Evolutionary conservation across 2,797 vertebrate species (phyloP).

Genomic region (Intellagama lesueurii): DNA sequence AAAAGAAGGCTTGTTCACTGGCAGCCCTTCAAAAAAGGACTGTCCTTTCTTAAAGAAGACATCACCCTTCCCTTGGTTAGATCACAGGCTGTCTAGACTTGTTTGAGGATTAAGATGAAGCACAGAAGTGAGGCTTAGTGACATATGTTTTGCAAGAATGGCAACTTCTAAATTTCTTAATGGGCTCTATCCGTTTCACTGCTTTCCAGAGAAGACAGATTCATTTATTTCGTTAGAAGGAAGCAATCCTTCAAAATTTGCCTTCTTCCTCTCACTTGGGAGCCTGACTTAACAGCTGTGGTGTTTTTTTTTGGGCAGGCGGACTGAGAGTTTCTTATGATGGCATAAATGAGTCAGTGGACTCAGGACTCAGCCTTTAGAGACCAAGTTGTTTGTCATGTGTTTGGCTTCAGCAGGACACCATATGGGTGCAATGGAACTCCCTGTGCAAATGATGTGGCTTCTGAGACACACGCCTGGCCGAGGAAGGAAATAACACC

Average conservation of each 20-base stretch:
- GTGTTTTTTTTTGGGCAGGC: background rate
- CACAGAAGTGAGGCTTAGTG: background rate
- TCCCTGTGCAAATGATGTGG: background rate
- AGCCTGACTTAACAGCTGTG: background rate
- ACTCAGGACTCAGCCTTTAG: background rate
- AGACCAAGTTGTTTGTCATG: background rate
- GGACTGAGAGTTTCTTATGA: background rate
- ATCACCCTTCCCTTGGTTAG: background rate
- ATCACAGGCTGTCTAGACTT: background rate
- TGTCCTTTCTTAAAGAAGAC: too few species aligned
- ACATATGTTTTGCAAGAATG: background rate
- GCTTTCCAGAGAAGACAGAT: background rate
- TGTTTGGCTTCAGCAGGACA: background rate
- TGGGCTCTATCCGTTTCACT: background rate
- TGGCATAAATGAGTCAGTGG: background rate
- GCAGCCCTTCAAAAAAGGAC: too few species aligned
- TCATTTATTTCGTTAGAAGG: background rate
- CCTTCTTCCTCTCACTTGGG: background rate
- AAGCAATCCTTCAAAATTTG: background rate
- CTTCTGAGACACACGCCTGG: background rate
- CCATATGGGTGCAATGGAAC: background rate
- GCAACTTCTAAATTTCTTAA: background rate
- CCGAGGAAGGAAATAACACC: background rate
- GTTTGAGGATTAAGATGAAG: background rate
- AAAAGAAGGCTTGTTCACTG: too few species aligned